phyloP scores from a whole-genome alignment of 2,113 vertebrate genomes.

The Ctenodactylus gundi region DNA sequence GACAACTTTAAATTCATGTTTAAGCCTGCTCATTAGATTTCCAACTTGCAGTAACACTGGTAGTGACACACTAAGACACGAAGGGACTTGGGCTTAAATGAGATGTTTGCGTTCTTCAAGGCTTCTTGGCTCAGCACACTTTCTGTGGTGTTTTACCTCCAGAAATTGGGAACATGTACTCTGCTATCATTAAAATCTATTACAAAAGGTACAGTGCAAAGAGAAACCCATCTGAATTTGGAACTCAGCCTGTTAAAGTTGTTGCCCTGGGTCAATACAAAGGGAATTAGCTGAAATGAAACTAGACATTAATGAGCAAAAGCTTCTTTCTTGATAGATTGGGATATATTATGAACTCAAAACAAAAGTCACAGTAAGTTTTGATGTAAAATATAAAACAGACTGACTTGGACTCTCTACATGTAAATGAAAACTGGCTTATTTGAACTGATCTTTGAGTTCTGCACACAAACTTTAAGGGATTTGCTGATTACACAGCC shows the following conservation, averaged over 20 bases:
- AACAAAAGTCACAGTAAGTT: not conserved
- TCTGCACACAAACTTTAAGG: not conserved
- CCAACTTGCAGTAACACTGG: not conserved
- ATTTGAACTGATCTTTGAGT: not conserved
- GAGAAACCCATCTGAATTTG: constrained; percentile 42
- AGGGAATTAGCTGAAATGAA: constrained; percentile 42
- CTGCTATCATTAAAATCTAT: not conserved
- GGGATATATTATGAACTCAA: not conserved
- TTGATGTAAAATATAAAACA: not conserved
- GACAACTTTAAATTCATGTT: not conserved
- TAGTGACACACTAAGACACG: not conserved
- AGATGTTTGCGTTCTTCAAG: not conserved
- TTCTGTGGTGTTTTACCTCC: not conserved
- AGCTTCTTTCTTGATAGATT: not conserved
- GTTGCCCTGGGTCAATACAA: not conserved
- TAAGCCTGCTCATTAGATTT: not conserved
- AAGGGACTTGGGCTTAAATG: not conserved
- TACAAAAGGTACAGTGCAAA: not conserved
- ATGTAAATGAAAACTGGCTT: not conserved
- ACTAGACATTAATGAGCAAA: constrained; percentile 2
- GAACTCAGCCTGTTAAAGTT: constrained; percentile 4
- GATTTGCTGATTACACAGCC: not conserved
- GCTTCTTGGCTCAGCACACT: not conserved
- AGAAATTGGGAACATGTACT: not conserved
- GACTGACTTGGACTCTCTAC: not conserved